Base-by-base conservation (phyloP, 2,797 vertebrate genomes). In the Cottoperca gobio region DNA sequence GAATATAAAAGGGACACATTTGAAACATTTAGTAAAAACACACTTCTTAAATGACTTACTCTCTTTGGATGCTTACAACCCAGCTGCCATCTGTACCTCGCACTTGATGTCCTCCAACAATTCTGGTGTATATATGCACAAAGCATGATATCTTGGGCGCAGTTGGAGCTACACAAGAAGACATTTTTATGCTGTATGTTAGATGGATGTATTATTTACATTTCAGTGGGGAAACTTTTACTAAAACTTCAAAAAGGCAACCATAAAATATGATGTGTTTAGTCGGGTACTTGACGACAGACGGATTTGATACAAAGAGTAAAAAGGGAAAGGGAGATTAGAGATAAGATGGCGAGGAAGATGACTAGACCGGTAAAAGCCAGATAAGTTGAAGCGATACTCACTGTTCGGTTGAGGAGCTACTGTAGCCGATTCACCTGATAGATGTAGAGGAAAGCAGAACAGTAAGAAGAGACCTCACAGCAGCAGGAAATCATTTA, bases 11-110 rank as follows among this genome's bases (percentile, higher is more conserved):
- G 6, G n/a, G 16, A 64, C 6, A 24, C 52, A 64, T 39, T 39
- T 14, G 5, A 1, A 10, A 16, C 3, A 21, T 55, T 57, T 23
- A 46, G 3, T 24, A 58, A 35, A 76, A 76, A 26, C n/a, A 49
- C 14, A 59, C n/a, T 57, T 2, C 24, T 37, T 54, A 68, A 68
- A 65, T 8, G 3, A 82, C 88, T 84, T 87, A 96, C 95, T 94
- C 88, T 91, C 94, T 93, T 73, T 95, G 95, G 86, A 99, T 95
- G 94, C 97, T 99, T 82, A 98, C 97, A 88, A 99, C 97, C 98
- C 97, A 99, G 91, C 97, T 94, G 64, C 94, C 97, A 72, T 98
- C 95, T 5, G 96, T 95, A 46, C 95, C 96, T 65, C 79, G 89
- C 52, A 97, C 95, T 84, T 94, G 94, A 85, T 96, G 96, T 79